Evolutionary conservation across 1,140 invertebrate genomes (phyloP).

Genomic region (Ips nitidus): DNA sequence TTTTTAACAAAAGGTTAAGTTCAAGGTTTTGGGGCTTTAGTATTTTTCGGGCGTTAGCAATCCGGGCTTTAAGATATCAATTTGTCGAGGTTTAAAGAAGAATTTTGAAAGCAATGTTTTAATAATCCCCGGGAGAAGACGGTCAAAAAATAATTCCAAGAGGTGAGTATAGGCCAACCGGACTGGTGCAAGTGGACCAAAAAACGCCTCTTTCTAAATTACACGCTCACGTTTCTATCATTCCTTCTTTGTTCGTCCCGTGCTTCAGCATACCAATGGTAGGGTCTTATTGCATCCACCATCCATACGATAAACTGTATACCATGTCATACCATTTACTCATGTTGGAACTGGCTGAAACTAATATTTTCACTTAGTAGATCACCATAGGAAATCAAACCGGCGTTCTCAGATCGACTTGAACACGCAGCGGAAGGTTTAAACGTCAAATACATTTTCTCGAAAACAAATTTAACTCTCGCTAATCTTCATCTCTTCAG

Average conservation of each 20-base stretch:
- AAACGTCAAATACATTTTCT: too few relatives aligned
- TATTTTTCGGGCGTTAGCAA: not conserved
- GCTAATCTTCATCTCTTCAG: not conserved
- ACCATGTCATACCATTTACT: too few relatives aligned
- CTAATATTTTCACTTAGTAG: too few relatives aligned
- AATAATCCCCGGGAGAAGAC: conserved; percentile 5
- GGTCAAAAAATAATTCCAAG: too few relatives aligned
- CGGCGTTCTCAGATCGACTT: too few relatives aligned
- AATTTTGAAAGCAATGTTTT: not conserved
- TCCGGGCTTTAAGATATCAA: not conserved
- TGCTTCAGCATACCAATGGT: conserved; percentile 30
- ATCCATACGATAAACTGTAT: too few relatives aligned
- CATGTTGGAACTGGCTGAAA: too few relatives aligned
- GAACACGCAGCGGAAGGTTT: too few relatives aligned
- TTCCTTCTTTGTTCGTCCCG: conserved; percentile 46
- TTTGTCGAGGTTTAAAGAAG: not conserved
- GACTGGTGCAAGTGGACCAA: conserved; percentile 39
- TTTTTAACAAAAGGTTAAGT: not conserved
- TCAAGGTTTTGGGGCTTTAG: not conserved
- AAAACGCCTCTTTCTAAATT: conserved; percentile 45
- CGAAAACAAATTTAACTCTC: too few relatives aligned
- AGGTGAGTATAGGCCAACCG: too few relatives aligned
- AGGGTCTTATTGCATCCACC: not conserved
- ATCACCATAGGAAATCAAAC: too few relatives aligned
- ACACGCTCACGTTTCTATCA: conserved; percentile 49